Evolutionary conservation across 2,888 invertebrate genomes (phyloP).

Genomic region (Meiosimyza platycephala): DNA sequence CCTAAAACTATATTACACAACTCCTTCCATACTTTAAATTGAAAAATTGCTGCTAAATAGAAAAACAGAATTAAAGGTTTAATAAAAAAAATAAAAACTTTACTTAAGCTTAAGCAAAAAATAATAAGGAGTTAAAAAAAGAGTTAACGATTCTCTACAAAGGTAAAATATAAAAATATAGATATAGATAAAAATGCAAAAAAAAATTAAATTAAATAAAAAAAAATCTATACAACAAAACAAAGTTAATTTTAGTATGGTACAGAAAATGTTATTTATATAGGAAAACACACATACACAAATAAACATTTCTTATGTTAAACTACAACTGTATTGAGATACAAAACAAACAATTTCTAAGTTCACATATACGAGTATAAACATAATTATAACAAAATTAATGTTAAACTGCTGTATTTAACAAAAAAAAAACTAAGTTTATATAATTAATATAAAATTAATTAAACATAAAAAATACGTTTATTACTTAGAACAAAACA

Average conservation of each 20-base stretch:
- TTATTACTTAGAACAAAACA: slow-evolving; percentile 43
- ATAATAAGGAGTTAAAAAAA: slow-evolving; percentile 39
- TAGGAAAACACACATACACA: slow-evolving; percentile 25
- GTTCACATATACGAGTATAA: slow-evolving; percentile 40
- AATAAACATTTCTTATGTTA: slow-evolving; percentile 23
- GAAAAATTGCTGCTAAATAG: slow-evolving; percentile 16
- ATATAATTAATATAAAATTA: slow-evolving; percentile 25
- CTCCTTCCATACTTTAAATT: slow-evolving; percentile 32
- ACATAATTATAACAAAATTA: slow-evolving; percentile 51
- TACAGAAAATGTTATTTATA: slow-evolving; percentile 8
- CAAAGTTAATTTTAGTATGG: slow-evolving; percentile 10
- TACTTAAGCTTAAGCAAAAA: slow-evolving; percentile 14
- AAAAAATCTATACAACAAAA: slow-evolving; percentile 43
- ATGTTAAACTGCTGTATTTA: slow-evolving; percentile 22
- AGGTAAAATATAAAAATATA: slow-evolving; percentile 31
- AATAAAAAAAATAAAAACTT: slow-evolving; percentile 34
- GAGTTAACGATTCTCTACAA: slow-evolving; percentile 40
- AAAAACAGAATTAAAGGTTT: slow-evolving; percentile 38
- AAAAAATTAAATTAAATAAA: slow-evolving; percentile 36
- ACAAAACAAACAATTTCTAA: slow-evolving; percentile 36
- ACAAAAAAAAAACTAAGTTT: neutral
- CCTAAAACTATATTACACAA: slow-evolving; percentile 28
- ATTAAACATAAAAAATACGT: slow-evolving; percentile 41
- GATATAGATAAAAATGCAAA: too few species aligned
- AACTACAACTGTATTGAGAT: slow-evolving; percentile 35